A percentile compares a stretch with the other conserved stretches of the same genome.
Evolutionary conservation across 2,888 invertebrate species (phyloP).

Genomic region (Pocota personata): DNA sequence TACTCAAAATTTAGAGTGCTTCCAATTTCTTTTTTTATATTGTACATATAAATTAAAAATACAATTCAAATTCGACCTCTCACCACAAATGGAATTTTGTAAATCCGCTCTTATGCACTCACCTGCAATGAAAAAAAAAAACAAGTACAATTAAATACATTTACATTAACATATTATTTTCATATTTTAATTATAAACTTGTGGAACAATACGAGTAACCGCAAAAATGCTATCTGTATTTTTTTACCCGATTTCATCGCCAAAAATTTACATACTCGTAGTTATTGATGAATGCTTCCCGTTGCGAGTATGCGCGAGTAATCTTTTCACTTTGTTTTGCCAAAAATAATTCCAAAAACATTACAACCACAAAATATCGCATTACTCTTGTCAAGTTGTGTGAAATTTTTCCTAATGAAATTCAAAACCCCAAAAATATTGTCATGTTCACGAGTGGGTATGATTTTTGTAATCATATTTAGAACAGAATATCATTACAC

Average conservation of each 20-base stretch:
- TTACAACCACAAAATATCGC: constrained; percentile 12
- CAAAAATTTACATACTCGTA: background rate
- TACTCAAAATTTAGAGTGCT: too few relatives aligned
- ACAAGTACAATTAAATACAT: background rate
- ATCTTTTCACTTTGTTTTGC: background rate
- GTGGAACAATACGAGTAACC: background rate
- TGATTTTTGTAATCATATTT: background rate
- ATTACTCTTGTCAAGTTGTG: constrained; percentile 19
- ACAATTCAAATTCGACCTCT: background rate
- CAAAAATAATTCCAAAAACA: background rate
- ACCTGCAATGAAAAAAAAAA: constrained; percentile 24
- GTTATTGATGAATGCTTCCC: background rate
- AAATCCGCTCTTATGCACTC: constrained; percentile 4
- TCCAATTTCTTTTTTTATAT: too few relatives aligned
- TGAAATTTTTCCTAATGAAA: constrained; percentile 25
- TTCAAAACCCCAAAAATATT: constrained; percentile 43
- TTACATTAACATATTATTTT: background rate
- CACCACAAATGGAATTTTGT: background rate
- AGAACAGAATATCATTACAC: background rate
- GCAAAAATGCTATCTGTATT: constrained; percentile 1
- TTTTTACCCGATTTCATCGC: background rate
- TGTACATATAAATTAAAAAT: too few relatives aligned
- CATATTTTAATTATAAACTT: background rate
- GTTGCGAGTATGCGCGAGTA: background rate
- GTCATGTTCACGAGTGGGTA: background rate